Evolutionary conservation across 2,113 vertebrate genomes (phyloP).

Genomic region (Eublepharis macularius): DNA sequence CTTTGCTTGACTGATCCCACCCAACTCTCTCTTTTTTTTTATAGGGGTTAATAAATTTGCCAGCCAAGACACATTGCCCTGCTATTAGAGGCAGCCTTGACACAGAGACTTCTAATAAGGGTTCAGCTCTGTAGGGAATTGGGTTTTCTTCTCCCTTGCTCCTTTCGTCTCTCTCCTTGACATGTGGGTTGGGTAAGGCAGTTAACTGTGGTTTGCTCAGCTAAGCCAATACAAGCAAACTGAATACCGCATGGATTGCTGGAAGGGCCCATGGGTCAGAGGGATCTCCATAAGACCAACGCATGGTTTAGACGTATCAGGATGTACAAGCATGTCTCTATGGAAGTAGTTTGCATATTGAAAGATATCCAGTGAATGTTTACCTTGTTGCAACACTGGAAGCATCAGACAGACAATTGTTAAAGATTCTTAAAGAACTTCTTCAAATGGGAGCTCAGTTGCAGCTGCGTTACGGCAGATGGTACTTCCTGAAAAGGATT

Average conservation of each 20-base stretch:
- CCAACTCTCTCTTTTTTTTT: neutral
- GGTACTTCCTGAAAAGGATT: slow-evolving; percentile 15
- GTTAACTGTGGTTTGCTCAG: slow-evolving; percentile 67
- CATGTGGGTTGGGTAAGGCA: slow-evolving; percentile 43
- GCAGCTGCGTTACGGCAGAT: neutral
- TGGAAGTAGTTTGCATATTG: neutral
- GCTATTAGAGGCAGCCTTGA: slow-evolving; percentile 11
- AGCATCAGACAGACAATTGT: neutral
- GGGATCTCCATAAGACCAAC: slow-evolving; percentile 33
- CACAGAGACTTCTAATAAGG: neutral
- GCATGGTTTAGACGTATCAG: slow-evolving; percentile 40
- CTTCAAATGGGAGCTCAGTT: neutral
- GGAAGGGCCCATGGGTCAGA: slow-evolving; percentile 59
- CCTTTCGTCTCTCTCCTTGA: slow-evolving; percentile 43
- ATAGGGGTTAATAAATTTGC: slow-evolving; percentile 33
- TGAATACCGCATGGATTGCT: slow-evolving; percentile 48
- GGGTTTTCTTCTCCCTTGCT: slow-evolving; percentile 25
- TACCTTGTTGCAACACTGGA: neutral
- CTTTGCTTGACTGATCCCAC: slow-evolving; percentile 27
- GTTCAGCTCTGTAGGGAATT: neutral
- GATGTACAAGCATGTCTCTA: neutral
- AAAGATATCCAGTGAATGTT: neutral
- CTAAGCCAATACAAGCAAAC: slow-evolving; percentile 72
- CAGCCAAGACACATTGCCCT: slow-evolving; percentile 17
- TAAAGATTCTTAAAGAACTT: neutral